Base-by-base conservation (phyloP, 2,797 vertebrate genomes). In the Nyctalus aviator region DNA sequence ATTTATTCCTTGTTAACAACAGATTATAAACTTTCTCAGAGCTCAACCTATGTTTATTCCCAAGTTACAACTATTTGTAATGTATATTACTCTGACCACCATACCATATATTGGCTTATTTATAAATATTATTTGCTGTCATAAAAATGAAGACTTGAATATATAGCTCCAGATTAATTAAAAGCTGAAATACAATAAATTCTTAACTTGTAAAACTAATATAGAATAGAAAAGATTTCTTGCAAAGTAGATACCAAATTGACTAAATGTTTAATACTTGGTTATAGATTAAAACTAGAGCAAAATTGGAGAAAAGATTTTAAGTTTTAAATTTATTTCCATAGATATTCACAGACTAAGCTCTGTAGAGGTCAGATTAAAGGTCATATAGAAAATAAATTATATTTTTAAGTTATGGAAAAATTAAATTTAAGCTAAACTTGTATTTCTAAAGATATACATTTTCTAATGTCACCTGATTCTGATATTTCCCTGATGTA, bases 191-290 rank as follows among this genome's bases (percentile, higher is more conserved):
- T 64, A 64, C 0, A 92, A 76, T 68, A 76, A 77, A 72, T 93
- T 21, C 53, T 86, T 91, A 89, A 78, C 62, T 68, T 87, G 5
- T 53, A 69, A 89, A 95, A 81, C 17, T 59, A 84, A 73, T 64
- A 7, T 81, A 55, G 4, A 68, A 90, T 77, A 81, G 17, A 62
- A 14, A 30, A 69, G 14, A 62, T 25, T 91, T 69, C 46, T 46
- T 50, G 1, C 18, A 79, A 87, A 64, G 46, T 66, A 20, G 2
- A 17, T 72, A 89, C 20, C 20, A 78, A 76, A 64, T 14, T 69
- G 20, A 4, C 21, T 72, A 50, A 92, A 62, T 18, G 13, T 21
- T 84, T 94, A 81, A 59, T 59, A 44, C 11, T 82, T 84, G 30
- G 17, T 30, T 89, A 30, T 35, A 69, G 20, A 84, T 55, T 84